Evolutionary conservation across 2,797 vertebrate genomes (phyloP), one percentile per base, ranked within the genome.

Genomic region (Adrianichthys oophorus): DNA sequence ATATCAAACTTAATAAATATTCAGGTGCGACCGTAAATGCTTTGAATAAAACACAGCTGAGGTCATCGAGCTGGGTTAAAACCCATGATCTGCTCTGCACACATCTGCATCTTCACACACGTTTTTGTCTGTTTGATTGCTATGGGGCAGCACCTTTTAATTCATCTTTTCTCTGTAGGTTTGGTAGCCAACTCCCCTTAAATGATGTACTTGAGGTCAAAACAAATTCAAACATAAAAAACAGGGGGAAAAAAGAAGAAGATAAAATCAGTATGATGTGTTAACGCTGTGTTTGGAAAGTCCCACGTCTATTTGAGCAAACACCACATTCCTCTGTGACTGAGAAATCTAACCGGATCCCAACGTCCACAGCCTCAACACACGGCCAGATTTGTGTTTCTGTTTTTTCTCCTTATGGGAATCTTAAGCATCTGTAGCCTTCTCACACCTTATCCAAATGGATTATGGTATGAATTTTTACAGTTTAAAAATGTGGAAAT

Each of bases 281-380:
- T 37, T 72, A 26, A 42, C 21, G 4, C 4, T 4, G 15, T 12
- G 26, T 16, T 7, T 57, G 65, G 55, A 62, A 67, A 69, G 55
- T 52, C 67, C 67, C 51, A 57, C 1, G 12, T 4, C 42, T 14
- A 52, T 48, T 45, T 47, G 21, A 8, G 41, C 53, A 14, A 52
- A 56, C 47, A 59, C 16, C 53, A 48, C 19, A 14, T n/a, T 4
- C 8, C 24, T 1, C 32, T 24, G 17, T 21, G 43, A 26, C 45
- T 19, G 42, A 59, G 48, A 65, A 65, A 47, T 41, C 4, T n/a
- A 41, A 47, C 15, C 37, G 24, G 14, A 18, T 57, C 5, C 26
- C 5, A 45, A 56, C 62, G 24, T 44, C 32, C 10, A 37, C 32
- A 12, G 32, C 32, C 0, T 37, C 32, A 37, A 32, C 29, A 32